Evolutionary conservation across 1,140 invertebrate species (phyloP), one percentile per base, ranked within the genome.

Genomic region (Lethrus apterus): DNA sequence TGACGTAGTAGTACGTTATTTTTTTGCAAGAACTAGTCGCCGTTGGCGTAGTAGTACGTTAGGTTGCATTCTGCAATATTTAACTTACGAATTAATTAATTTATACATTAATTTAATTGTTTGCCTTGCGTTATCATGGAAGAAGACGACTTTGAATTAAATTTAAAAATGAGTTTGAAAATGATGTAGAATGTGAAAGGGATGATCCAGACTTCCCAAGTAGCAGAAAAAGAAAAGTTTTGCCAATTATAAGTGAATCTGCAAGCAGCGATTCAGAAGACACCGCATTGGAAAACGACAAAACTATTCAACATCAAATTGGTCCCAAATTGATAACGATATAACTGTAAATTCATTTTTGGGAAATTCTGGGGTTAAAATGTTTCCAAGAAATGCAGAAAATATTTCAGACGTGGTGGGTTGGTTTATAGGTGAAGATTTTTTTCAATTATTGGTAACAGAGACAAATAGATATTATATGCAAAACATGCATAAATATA

Each of bases 401-500:
- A 33, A 31, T 44, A 24, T 44, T 38, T 43, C 21, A 34, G 50
- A 55, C 30, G 23, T 38, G 26, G 17, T 52, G 14, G 30, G 38
- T 18, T 48, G 51, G 18, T 29, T 48, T 34, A 46, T 55, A 19
- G 13, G 26, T 19, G 20, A 33, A n/a, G 29, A 40, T 35, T 50
- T 15, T n/a, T 20, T 36, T 15, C 11, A 43, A 43, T 33, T 43
- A 41, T 43, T 33, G 4, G 11, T 24, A 21, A 38, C 34, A 36
- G 20, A 41, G 26, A 43, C 40, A 29, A 35, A 15, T 33, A 43
- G 24, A 17, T 43, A 43, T 15, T 20, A 29, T 29, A 49, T 70
- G 60, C 33, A 57, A 56, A 26, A 59, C 70, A 41, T 50, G 65
- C 11, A 53, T 59, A 46, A 31, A 19, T 19, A 24, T 40, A 40